phyloP scores from a whole-genome alignment of 2,113 vertebrate species.

The Trichomycterus rosablanca region DNA sequence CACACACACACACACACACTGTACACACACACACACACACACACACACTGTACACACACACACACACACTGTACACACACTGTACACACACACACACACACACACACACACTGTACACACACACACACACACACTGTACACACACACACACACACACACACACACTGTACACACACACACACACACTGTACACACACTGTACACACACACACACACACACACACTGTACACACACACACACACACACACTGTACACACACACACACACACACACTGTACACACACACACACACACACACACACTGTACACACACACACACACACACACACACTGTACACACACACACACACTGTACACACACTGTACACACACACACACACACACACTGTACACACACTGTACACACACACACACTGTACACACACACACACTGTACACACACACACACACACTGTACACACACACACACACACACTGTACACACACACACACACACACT shows the following conservation, averaged over 20 bases:
- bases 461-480: conserved; percentile 8
- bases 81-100: conserved; percentile 2
- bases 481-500: neutral
- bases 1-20: conserved; percentile 4
- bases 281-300: too few species aligned
- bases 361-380: neutral
- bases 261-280: too few species aligned
- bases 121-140: too few species aligned
- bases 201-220: conserved; percentile 2
- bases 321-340: neutral
- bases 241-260: neutral
- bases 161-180: conserved; percentile 68
- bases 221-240: conserved; percentile 1
- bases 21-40: conserved; percentile 15
- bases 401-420: conserved; percentile 10
- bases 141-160: conserved; percentile 26
- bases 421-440: neutral
- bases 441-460: neutral
- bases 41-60: neutral
- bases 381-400: neutral
- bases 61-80: neutral
- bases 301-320: conserved; percentile 64
- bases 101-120: neutral
- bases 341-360: conserved; percentile 14
- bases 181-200: neutral